phyloP scores from a whole-genome alignment of 2,113 vertebrate genomes.

The Pica pica region DNA sequence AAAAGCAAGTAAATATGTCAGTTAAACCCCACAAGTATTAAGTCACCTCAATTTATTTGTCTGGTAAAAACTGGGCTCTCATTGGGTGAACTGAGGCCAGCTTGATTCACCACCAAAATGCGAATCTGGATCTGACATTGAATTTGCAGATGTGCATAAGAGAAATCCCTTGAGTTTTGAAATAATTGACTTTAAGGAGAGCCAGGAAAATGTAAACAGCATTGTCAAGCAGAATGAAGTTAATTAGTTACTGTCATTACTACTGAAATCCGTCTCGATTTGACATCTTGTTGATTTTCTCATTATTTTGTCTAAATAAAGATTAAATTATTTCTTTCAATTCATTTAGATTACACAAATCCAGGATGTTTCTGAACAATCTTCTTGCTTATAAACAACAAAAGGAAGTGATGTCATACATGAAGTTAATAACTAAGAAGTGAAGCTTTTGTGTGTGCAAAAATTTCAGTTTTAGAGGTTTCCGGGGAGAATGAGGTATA shows the following conservation, averaged over 20 bases:
- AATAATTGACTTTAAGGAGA: slow-evolving; percentile 19
- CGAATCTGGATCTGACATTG: slow-evolving; percentile 67
- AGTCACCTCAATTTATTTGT: slow-evolving; percentile 72
- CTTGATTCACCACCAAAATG: slow-evolving; percentile 70
- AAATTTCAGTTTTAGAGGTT: neutral
- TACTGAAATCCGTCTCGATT: slow-evolving; percentile 26
- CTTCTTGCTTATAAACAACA: slow-evolving; percentile 53
- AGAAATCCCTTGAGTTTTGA: slow-evolving; percentile 62
- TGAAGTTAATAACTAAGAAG: slow-evolving; percentile 3
- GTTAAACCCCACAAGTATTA: slow-evolving; percentile 65
- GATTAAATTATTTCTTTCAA: neutral
- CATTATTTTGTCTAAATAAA: slow-evolving; percentile 36
- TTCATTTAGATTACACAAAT: neutral
- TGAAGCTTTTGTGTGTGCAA: neutral
- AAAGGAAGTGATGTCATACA: slow-evolving; percentile 40
- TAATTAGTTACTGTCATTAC: slow-evolving; percentile 11
- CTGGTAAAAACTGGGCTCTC: slow-evolving; percentile 53
- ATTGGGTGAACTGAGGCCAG: slow-evolving; percentile 55
- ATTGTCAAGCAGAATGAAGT: slow-evolving; percentile 36
- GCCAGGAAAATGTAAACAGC: slow-evolving; percentile 53
- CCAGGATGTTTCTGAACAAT: neutral
- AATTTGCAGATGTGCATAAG: slow-evolving; percentile 77
- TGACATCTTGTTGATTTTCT: slow-evolving; percentile 28
- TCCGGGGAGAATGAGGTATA: neutral
- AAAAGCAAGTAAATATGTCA: slow-evolving; percentile 50